Base-by-base conservation (phyloP, 2,113 vertebrate genomes). In the Epinephelus fuscoguttatus region DNA sequence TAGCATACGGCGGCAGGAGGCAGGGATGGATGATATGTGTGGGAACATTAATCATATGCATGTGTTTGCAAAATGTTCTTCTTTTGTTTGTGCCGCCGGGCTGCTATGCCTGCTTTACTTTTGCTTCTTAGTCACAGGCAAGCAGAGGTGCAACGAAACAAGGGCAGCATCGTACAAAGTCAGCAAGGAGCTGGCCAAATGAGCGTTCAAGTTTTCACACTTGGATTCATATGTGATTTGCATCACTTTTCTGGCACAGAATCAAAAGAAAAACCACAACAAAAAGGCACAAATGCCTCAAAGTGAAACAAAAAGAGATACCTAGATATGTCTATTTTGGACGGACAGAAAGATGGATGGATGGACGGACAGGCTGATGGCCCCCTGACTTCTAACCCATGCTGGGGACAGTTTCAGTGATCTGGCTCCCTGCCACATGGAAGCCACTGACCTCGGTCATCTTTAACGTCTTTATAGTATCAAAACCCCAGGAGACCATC, bases 31-130 rank as follows among this genome's bases (percentile, higher is more conserved):
- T 91, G 88, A 76, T 80, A 64, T 84, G 81, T 84, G 68, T 70
- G 56, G 63, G 50, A 70, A 80, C 91, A 93, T 93, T 89, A 88
- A 92, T 94, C 89, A 92, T 84, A 90, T 90, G 88, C 86, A 89
- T 87, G 89, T 75, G 80, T 89, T 92, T 91, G 86, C 82, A 91
- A 91, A 91, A 90, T 88, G 89, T 84, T 86, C 75, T 72, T 64
- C 56, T 82, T 84, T 64, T 83, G 80, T 85, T 84, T 87, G 84
- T 75, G 84, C 89, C 60, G 47, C 81, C 11, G 52, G 69, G 90
- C 88, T 76, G 81, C 79, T 77, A 30, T 49, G 78, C 72, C 73
- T 82, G 79, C 82, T 88, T 88, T 83, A 42, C 71, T 74, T 86
- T 75, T 69, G 73, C 86, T 82, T 80, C 70, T 80, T 80, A 71